Conservation (phyloP, 2,797 vertebrate species). For the Artibeus lituratus region DNA sequence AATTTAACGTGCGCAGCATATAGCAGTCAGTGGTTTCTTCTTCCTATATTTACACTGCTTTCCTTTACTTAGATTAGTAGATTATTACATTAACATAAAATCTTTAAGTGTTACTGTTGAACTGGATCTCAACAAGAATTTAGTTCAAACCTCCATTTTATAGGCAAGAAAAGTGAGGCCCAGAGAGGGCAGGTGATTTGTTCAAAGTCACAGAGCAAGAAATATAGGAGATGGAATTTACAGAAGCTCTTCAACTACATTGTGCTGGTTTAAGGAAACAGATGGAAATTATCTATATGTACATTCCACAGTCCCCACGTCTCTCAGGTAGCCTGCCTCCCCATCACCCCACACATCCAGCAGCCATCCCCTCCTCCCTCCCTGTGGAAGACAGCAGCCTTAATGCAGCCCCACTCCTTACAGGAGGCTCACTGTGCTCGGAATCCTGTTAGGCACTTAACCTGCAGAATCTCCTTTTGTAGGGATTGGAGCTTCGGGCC, state of each 20-base stretch:
- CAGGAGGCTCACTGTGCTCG: background rate
- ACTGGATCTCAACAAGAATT: background rate
- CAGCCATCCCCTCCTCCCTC: too few species aligned
- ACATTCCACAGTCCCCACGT: background rate
- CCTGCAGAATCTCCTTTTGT: background rate
- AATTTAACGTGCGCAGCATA: background rate
- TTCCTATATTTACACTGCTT: background rate
- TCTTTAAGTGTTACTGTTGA: background rate
- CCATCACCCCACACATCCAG: too few species aligned
- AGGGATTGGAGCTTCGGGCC: background rate
- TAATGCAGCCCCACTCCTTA: background rate
- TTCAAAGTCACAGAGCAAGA: background rate
- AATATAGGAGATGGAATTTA: background rate
- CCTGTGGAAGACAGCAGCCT: background rate
- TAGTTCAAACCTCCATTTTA: background rate
- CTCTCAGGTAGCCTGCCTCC: background rate
- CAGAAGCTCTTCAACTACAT: background rate
- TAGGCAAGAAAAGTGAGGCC: background rate
- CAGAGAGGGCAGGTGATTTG: background rate
- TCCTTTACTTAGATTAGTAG: background rate
- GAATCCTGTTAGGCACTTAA: background rate
- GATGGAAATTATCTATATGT: background rate
- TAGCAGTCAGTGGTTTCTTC: background rate
- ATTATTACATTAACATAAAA: background rate
- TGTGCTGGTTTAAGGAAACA: background rate